Percentiles rank a stretch among this genome's conserved stretches.
Conservation (phyloP, 2,113 vertebrate species). For the human region GRCh38 chr5:40888001-40888500, state of each 20-base stretch:
- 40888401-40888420: neutral
- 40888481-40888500: neutral
- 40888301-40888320: neutral
- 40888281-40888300: neutral
- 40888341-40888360: neutral
- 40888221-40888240: neutral
- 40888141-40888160: neutral
- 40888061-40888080: neutral
- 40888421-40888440: neutral
- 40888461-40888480: neutral
- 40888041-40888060: neutral
- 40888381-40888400: neutral
- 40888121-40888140: neutral
- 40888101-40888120: neutral
- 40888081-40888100: neutral
- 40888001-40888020: neutral
- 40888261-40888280: accelerated
- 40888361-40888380: neutral
- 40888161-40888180: neutral
- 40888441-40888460: neutral
- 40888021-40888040: neutral
- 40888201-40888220: neutral
- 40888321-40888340: neutral
- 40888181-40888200: neutral
- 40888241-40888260: neutral